Conservation (phyloP, 2,888 invertebrate species). For the Trichogramma dendrolimi region DNA sequence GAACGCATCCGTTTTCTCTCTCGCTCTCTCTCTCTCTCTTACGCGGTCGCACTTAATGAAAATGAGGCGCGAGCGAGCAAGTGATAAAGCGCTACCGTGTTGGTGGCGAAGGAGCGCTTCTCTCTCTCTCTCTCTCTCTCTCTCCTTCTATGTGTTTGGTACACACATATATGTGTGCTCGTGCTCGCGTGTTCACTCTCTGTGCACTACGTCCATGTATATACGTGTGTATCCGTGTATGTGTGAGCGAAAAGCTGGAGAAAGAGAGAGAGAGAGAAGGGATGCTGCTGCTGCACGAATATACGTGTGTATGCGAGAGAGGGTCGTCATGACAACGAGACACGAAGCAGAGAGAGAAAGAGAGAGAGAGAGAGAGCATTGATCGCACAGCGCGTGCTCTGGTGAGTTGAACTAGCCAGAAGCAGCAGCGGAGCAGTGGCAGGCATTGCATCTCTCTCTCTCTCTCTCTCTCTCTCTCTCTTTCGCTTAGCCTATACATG, state of each 20-base stretch:
- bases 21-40: too few relatives aligned
- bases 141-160: not conserved
- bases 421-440: slow-evolving; percentile 37
- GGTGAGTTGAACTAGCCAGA: slow-evolving; percentile 21
- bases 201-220: too few relatives aligned
- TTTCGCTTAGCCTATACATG: too few relatives aligned
- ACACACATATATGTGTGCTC: too few relatives aligned
- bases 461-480: too few relatives aligned
- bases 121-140: slow-evolving; percentile 13
- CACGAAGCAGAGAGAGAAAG: slow-evolving; percentile 15
- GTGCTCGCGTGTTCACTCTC: too few relatives aligned
- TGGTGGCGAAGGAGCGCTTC: slow-evolving; percentile 1
- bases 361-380: slow-evolving; percentile 41
- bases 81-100: not conserved
- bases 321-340: slow-evolving; percentile 44
- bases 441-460: slow-evolving; percentile 4
- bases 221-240: too few relatives aligned
- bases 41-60: too few relatives aligned
- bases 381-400: slow-evolving; percentile 44
- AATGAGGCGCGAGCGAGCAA: too few relatives aligned
- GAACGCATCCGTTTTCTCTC: too few relatives aligned
- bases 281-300: slow-evolving; percentile 39
- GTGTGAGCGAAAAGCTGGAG: not conserved
- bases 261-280: slow-evolving; percentile 30
- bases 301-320: slow-evolving; percentile 3